Base-by-base conservation (phyloP, 2,888 invertebrate species). In the Marasmarcha lunaedactyla region DNA sequence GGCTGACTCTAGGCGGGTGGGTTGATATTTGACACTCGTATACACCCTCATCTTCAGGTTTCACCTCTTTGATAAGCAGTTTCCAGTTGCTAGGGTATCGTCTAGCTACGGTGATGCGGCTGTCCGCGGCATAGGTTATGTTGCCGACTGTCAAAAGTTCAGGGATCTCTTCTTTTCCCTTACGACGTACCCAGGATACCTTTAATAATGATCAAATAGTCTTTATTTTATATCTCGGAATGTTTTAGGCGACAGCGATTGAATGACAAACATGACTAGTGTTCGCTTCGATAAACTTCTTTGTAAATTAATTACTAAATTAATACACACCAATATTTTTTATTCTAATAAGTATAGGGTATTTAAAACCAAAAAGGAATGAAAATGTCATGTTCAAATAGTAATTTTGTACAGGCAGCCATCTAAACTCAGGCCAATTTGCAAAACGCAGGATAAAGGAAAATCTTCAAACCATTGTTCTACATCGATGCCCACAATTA, bases 1-100 rank as follows among this genome's bases (percentile, higher is more conserved):
- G 79, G 66, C 89, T 88, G 64, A 89, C 88, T 55, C 87, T 85
- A 11, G 90, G 89, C 1, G 90, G 90, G 62, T 90, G 89, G 1
- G 89, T 90, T 14, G 89, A 89, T 55, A 90, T 87, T 81, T 90
- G 89, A 58, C 90, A 90, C 63, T 90, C 88, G 66, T 90, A 90
- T 26, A 88, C 70, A 6, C 89, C 90, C 37, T 87, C 88, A 55
- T 90, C 90, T 40, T 87, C 86, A 35, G 87, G 87, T 48, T 86
- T 88, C 33, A 89, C 89, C 43, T 87, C 86, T 63, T 87, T 86
- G 56, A 90, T 87, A 48, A 87, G 85, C 10, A 88, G 74, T 41
- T 78, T 81, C 88, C 88, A 88, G 61, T 88, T 88, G 12, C 88
- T 87, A 45, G 88, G 85, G 59, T 88, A 87, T 34, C 87, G 66